Conservation (phyloP, 2,797 vertebrate species). For the Urophycis tenuis region DNA sequence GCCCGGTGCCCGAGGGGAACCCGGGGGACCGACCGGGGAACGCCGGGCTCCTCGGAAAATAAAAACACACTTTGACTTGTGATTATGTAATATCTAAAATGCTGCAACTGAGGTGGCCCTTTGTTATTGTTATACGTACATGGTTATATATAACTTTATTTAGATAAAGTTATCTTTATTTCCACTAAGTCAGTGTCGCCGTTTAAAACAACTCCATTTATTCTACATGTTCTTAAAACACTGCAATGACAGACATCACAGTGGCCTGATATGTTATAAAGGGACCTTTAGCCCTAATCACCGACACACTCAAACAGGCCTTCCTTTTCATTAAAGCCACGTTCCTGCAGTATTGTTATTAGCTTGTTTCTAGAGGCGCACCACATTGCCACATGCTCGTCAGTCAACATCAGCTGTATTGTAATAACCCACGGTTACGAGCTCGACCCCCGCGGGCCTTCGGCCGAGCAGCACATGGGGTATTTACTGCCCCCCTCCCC, state of each 20-base stretch:
- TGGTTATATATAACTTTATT: background rate
- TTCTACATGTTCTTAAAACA: background rate
- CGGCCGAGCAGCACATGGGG: conserved; percentile 15
- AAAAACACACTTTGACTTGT: background rate
- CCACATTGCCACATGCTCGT: conserved; percentile 3
- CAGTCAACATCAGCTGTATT: conserved; percentile 30
- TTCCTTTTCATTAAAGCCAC: background rate
- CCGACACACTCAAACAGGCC: background rate
- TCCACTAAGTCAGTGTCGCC: background rate
- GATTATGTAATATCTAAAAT: background rate
- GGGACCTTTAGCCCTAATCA: background rate
- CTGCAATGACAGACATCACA: background rate
- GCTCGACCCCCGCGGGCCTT: conserved; percentile 15
- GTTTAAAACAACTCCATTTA: background rate
- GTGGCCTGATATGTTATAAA: background rate
- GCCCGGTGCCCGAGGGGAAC: too few relatives aligned
- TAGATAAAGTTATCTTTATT: background rate
- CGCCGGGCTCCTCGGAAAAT: background rate
- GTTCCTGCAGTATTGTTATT: background rate
- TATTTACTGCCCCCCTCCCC: conserved; percentile 5
- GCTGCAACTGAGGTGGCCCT: background rate
- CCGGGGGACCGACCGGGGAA: too few relatives aligned
- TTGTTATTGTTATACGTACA: background rate
- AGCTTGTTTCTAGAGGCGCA: background rate
- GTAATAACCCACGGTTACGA: background rate